Evolutionary conservation across 2,113 vertebrate species (phyloP).

Genomic region (Cephalopholis sonnerati): DNA sequence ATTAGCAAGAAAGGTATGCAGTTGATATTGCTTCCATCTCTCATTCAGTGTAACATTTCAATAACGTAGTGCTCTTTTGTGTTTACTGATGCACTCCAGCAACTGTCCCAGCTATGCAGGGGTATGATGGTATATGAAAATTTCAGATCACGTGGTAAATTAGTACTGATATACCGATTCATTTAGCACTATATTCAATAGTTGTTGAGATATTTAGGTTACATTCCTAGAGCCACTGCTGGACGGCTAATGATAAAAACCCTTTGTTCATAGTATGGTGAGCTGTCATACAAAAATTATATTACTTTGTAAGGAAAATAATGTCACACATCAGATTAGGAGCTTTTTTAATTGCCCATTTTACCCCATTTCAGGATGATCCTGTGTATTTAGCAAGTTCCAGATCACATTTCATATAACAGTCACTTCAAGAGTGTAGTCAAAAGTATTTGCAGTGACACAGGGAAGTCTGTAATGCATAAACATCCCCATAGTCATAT

Average conservation of each 20-base stretch:
- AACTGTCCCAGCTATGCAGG: too few species aligned
- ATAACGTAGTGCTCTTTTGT: too few species aligned
- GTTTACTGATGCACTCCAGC: too few species aligned
- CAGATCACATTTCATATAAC: conserved; percentile 19
- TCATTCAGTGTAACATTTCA: too few species aligned
- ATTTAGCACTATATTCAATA: too few species aligned
- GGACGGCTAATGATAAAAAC: too few species aligned
- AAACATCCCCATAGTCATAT: conserved; percentile 47
- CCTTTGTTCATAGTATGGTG: background rate
- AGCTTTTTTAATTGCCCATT: conserved; percentile 10
- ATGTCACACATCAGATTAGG: background rate
- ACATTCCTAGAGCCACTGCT: background rate
- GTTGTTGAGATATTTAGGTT: too few species aligned
- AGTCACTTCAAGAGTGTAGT: conserved; percentile 4
- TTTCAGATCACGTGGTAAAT: too few species aligned
- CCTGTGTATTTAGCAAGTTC: conserved; percentile 18
- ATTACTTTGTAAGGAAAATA: background rate
- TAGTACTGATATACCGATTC: too few species aligned
- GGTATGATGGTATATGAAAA: too few species aligned
- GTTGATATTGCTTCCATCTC: too few species aligned
- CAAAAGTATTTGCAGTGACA: conserved; percentile 35
- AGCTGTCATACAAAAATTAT: background rate
- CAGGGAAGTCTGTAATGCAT: conserved; percentile 45
- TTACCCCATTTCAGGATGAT: background rate
- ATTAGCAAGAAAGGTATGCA: too few species aligned